Evolutionary conservation across 2,113 vertebrate species (phyloP).

Genomic region (Passer montanus): DNA sequence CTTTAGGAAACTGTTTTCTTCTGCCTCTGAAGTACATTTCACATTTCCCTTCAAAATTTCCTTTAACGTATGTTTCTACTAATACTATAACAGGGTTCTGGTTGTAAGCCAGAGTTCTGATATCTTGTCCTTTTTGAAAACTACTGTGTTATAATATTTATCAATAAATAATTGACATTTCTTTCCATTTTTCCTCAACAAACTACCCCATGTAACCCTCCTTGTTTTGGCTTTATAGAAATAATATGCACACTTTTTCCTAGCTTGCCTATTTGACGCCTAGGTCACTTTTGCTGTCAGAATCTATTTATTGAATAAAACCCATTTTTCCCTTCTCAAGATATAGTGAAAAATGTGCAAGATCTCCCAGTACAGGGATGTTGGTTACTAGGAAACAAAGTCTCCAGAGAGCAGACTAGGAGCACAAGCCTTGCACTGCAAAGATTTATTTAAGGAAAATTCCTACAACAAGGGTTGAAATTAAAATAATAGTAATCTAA

Average conservation of each 20-base stretch:
- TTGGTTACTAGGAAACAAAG: constrained; percentile 48
- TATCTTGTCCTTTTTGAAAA: background rate
- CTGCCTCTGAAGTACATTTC: background rate
- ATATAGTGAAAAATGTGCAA: constrained; percentile 34
- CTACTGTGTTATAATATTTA: background rate
- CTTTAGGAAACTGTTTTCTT: background rate
- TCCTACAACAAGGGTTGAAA: background rate
- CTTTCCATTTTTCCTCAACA: background rate
- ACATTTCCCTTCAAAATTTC: background rate
- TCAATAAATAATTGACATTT: background rate
- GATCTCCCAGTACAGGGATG: background rate
- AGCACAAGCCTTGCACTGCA: constrained; percentile 10
- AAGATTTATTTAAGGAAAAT: constrained; percentile 20
- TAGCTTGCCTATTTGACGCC: background rate
- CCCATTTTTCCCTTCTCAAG: constrained; percentile 4
- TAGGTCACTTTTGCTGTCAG: constrained; percentile 56
- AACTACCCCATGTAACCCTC: background rate
- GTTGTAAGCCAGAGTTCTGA: background rate
- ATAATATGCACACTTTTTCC: background rate
- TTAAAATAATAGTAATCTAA: constrained; percentile 14
- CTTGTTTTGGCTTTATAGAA: background rate
- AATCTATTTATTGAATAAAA: constrained; percentile 55
- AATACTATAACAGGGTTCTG: background rate
- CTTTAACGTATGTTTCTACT: background rate
- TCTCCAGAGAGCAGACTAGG: constrained; percentile 5